Percentiles rank a stretch among this genome's conserved stretches.
phyloP scores from a whole-genome alignment of 2,888 invertebrate species.

The Scaptomyza tumidula region DNA sequence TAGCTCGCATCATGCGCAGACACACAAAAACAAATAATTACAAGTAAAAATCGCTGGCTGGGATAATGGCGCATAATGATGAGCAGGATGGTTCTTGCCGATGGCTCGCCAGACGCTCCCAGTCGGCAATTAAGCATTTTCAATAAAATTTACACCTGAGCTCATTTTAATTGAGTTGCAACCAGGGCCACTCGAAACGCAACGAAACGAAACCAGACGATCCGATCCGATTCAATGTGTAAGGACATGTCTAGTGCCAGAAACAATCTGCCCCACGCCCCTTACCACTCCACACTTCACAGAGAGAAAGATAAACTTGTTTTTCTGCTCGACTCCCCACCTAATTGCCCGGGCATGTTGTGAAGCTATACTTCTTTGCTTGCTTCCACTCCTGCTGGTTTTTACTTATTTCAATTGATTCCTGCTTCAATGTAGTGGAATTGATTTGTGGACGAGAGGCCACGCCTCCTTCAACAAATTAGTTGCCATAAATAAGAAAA shows the following conservation, averaged over 20 bases:
- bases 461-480: conserved; percentile 71
- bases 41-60: conserved; percentile 76
- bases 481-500: conserved; percentile 74
- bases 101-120: conserved; percentile 64
- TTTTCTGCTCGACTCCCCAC: conserved; percentile 56
- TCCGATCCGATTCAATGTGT: conserved; percentile 30
- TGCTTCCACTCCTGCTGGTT: conserved; percentile 23
- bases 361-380: conserved; percentile 39
- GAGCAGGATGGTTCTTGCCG: conserved; percentile 34
- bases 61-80: conserved; percentile 76
- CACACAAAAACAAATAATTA: conserved; percentile 79
- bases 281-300: background rate
- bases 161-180: conserved; percentile 84
- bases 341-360: conserved; percentile 80
- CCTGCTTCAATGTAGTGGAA: conserved; percentile 77
- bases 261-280: background rate
- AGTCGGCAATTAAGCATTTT: conserved; percentile 82
- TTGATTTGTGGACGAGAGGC: conserved; percentile 73
- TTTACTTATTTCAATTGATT: conserved; percentile 67
- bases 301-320: conserved; percentile 67
- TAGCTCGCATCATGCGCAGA: conserved; percentile 66
- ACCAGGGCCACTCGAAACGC: conserved; percentile 57
- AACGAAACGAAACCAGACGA: conserved; percentile 51
- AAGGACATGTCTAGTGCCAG: conserved; percentile 53
- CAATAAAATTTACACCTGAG: conserved; percentile 85